Evolutionary conservation across 2,888 invertebrate species (phyloP).

Genomic region (Myathropa florea): DNA sequence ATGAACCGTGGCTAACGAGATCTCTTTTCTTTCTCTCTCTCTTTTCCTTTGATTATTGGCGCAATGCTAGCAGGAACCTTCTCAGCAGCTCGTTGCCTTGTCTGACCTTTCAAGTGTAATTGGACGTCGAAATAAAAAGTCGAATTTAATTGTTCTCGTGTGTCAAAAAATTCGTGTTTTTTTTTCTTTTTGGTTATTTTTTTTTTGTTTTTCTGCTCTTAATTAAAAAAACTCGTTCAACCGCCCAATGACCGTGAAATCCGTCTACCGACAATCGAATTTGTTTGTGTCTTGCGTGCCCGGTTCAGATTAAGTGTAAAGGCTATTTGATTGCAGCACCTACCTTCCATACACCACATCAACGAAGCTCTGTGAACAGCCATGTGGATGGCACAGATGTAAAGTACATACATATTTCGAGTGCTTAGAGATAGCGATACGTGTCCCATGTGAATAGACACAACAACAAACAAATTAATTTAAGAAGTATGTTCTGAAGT

Average conservation of each 20-base stretch:
- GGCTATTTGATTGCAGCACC: conserved; percentile 59
- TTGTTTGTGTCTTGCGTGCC: conserved; percentile 50
- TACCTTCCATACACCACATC: neutral
- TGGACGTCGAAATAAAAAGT: conserved; percentile 40
- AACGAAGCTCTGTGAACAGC: neutral
- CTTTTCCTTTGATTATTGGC: conserved; percentile 10
- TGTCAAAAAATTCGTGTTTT: conserved; percentile 4
- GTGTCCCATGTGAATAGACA: neutral
- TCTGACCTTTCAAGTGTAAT: conserved; percentile 57
- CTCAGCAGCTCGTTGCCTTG: conserved; percentile 14
- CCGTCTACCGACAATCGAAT: conserved; percentile 26
- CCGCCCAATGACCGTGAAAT: conserved; percentile 53
- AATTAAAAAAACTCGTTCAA: conserved; percentile 39
- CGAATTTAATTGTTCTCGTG: conserved; percentile 35
- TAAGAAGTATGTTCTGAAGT: conserved; percentile 29
- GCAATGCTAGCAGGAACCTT: conserved; percentile 28
- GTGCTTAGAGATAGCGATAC: conserved; percentile 39
- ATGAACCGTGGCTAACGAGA: conserved; percentile 60
- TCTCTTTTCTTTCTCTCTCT: neutral
- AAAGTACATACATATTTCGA: neutral
- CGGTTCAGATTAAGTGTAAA: conserved; percentile 50
- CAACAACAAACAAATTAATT: conserved; percentile 24
- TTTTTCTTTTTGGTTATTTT: neutral
- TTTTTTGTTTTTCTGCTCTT: neutral
- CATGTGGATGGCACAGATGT: conserved; percentile 23